Evolutionary conservation across 2,797 vertebrate genomes (phyloP).

Genomic region (Pseudochromis fuscus): DNA sequence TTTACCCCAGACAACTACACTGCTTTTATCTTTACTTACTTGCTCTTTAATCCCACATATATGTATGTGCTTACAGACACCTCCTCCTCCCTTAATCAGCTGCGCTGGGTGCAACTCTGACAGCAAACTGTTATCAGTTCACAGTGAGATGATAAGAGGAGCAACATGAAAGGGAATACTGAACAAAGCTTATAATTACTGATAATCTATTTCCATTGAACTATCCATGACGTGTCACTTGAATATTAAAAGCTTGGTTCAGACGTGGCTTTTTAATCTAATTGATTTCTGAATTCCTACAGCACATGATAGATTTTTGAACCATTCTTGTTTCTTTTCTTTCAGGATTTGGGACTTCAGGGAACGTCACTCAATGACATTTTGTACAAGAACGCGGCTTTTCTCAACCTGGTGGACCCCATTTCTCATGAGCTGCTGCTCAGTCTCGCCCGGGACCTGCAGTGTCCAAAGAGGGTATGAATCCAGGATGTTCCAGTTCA

Average conservation of each 20-base stretch:
- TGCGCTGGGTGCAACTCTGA: slow-evolving; percentile 6
- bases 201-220: slow-evolving; percentile 51
- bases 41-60: neutral
- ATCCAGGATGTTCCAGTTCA: neutral
- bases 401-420: slow-evolving; percentile 93
- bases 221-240: slow-evolving; percentile 32
- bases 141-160: slow-evolving; percentile 36
- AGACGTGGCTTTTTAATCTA: slow-evolving; percentile 18
- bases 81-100: slow-evolving; percentile 3
- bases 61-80: neutral
- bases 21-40: slow-evolving; percentile 3
- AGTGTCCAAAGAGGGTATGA: slow-evolving; percentile 92
- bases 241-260: slow-evolving; percentile 34
- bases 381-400: slow-evolving; percentile 90
- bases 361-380: slow-evolving; percentile 91
- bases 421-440: slow-evolving; percentile 93
- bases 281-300: neutral
- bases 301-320: neutral
- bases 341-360: slow-evolving; percentile 91
- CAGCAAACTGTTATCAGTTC: slow-evolving; percentile 49
- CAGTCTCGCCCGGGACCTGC: slow-evolving; percentile 89
- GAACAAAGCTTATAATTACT: slow-evolving; percentile 58
- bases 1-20: neutral
- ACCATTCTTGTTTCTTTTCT: slow-evolving; percentile 12
- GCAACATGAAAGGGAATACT: slow-evolving; percentile 44